These are phyloP conservation scores for Molorchus minor DNA, from an alignment of 2,888 invertebrate species.

Conservation along the genomic window DNA sequence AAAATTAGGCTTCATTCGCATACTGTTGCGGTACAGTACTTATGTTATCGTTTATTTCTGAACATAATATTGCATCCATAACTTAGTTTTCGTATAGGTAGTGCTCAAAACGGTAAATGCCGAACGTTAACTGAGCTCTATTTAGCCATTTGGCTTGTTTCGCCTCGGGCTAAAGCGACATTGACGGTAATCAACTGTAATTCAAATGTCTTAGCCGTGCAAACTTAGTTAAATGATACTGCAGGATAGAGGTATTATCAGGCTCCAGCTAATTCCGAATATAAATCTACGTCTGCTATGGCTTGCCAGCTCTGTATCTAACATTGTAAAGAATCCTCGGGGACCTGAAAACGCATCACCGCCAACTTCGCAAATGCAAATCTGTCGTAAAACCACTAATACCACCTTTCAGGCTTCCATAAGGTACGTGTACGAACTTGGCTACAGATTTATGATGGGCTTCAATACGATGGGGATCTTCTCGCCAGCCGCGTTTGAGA, in stretches of 20 bases:
- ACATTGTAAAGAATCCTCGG: slow-evolving; percentile 53
- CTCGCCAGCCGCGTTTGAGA: not conserved
- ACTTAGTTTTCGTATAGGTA: slow-evolving; percentile 1
- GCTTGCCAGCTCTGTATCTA: slow-evolving; percentile 49
- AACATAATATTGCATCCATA: no score
- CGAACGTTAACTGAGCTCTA: not conserved
- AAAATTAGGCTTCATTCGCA: no score
- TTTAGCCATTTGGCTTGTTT: slow-evolving; percentile 26
- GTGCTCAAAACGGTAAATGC: slow-evolving; percentile 5
- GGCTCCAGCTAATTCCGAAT: slow-evolving; percentile 33
- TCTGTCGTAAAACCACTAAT: slow-evolving; percentile 60
- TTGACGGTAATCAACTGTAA: slow-evolving; percentile 32
- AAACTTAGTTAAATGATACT: slow-evolving; percentile 33
- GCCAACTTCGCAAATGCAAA: slow-evolving; percentile 59
- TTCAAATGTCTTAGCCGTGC: slow-evolving; percentile 34
- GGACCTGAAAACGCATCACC: slow-evolving; percentile 56
- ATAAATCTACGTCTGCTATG: slow-evolving; percentile 50
- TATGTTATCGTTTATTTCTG: no score
- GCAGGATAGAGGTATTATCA: slow-evolving; percentile 22
- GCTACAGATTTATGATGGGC: slow-evolving; percentile 58
- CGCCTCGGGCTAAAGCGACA: slow-evolving; percentile 33
- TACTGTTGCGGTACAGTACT: no score
- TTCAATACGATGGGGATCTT: slow-evolving; percentile 47
- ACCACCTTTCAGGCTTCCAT: slow-evolving; percentile 54
- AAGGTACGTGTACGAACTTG: slow-evolving; percentile 53